Base-by-base conservation (phyloP, 2,113 vertebrate species). In the Apistogramma diplotaenia region DNA sequence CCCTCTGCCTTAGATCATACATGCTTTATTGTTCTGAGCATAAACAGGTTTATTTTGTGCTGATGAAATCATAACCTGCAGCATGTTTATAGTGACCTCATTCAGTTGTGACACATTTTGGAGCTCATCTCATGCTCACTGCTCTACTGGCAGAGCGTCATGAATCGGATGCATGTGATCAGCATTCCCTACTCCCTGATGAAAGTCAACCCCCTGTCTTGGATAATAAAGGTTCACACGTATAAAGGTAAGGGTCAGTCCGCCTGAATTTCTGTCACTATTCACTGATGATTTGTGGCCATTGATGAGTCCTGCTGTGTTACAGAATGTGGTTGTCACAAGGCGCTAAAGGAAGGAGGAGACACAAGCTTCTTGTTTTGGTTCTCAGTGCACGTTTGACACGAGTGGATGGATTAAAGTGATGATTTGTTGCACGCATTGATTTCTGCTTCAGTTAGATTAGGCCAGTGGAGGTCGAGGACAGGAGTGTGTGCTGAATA, bases 181-280 rank as follows among this genome's bases (percentile, higher is more conserved):
- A 99, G 96, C 91, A 96, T 99, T 83, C 98, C 98, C 0, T 99
- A 99, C 70, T 97, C 98, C 1, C 91, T 99, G 90, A 99, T 99
- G 98, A 99, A 99, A 91, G 98, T 96, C 90, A 99, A 99, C 94
- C 98, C 98, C 0, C 96, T 99, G 65, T 99, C 97, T 87, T 99
- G 98, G 98, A 98, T 99, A 85, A 97, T 99, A 95, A 99, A 99
- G 87, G 98, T 99, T 79, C 97, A 97, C 78, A 91, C 81, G 0
- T 99, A 97, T 86, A 99, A 99, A 98, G 98, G 98, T 99, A 91
- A 90, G 67, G 25, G 13, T 49, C 31, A 1, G 5, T 61, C 27
- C 8, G 23, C 8, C 21, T 74, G 25, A 8, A 54, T 5, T 12
- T 46, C 18, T 18, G 21, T 62, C 31, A 49, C 5, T 60, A 15